Percentiles rank a stretch among this genome's conserved stretches.
phyloP scores from a whole-genome alignment of 2,888 invertebrate species.

The Drosophila rellima region DNA sequence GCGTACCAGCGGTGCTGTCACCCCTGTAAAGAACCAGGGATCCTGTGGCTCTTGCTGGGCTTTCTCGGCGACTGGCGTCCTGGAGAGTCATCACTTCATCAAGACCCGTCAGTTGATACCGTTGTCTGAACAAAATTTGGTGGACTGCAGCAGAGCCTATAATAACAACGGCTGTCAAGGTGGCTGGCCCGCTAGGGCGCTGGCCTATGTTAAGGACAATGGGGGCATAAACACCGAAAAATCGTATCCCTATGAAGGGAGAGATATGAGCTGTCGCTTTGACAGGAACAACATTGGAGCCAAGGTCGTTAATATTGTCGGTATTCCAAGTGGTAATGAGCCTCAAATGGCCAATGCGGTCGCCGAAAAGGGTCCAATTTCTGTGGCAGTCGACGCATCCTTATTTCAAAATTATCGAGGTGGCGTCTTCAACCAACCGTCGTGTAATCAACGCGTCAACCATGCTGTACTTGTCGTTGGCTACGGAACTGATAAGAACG shows the following conservation, averaged over 20 bases:
- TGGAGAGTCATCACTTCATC: slow-evolving; percentile 25
- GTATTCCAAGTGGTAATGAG: slow-evolving; percentile 1
- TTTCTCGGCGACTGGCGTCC: slow-evolving; percentile 8
- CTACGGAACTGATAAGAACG: background rate
- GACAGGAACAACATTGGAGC: slow-evolving; percentile 10
- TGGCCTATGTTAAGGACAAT: slow-evolving; percentile 10
- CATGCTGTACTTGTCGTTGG: slow-evolving; percentile 20
- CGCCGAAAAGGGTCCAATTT: slow-evolving; percentile 14
- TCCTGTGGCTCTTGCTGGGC: slow-evolving; percentile 33
- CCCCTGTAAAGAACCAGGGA: slow-evolving; percentile 21
- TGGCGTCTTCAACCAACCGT: background rate
- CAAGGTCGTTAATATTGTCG: background rate
- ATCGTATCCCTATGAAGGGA: slow-evolving; percentile 6
- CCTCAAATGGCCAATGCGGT: slow-evolving; percentile 2
- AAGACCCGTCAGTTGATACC: background rate
- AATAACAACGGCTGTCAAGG: slow-evolving; percentile 3
- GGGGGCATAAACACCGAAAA: slow-evolving; percentile 1
- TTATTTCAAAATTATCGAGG: slow-evolving; percentile 1
- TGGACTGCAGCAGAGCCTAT: slow-evolving; percentile 24
- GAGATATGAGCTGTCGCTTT: background rate
- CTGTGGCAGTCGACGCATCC: slow-evolving; percentile 10
- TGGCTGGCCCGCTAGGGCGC: slow-evolving; percentile 6
- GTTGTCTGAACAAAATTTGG: slow-evolving; percentile 29
- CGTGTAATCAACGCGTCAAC: background rate
- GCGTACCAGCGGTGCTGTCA: slow-evolving; percentile 30